These are phyloP conservation scores for Cheumatopsyche charites DNA, from an alignment of 1,140 invertebrate species.

Conservation along the genomic window DNA sequence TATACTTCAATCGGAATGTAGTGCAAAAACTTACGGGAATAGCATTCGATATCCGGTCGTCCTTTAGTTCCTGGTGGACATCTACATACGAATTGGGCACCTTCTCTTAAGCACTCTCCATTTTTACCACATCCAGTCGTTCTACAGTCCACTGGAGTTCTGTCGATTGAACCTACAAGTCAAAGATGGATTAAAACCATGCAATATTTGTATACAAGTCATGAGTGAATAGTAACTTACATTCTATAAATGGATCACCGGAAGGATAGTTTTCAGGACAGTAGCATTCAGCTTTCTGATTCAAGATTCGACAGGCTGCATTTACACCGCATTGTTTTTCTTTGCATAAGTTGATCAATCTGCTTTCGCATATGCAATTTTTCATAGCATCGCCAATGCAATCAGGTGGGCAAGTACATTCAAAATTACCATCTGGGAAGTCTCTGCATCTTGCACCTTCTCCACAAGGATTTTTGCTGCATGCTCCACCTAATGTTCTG, in stretches of 20 bases:
- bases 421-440: constrained; percentile 70
- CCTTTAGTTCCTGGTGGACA: constrained; percentile 78
- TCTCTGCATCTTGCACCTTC: constrained; percentile 82
- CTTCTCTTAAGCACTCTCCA: constrained; percentile 79
- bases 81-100: constrained; percentile 80
- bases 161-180: constrained; percentile 67
- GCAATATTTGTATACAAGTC: background rate
- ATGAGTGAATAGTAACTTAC: constrained; percentile 62
- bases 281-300: constrained; percentile 76
- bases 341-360: constrained; percentile 69
- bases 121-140: constrained; percentile 81
- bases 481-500: constrained; percentile 68
- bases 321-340: constrained; percentile 79
- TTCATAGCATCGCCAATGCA: constrained; percentile 82
- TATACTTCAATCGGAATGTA: constrained; percentile 30
- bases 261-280: constrained; percentile 80
- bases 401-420: constrained; percentile 78
- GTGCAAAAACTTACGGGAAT: constrained; percentile 73
- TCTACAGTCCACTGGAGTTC: constrained; percentile 75
- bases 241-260: constrained; percentile 84
- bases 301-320: constrained; percentile 76
- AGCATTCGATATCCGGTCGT: constrained; percentile 75
- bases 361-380: constrained; percentile 75
- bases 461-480: constrained; percentile 81
- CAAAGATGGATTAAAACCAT: background rate